Percentiles rank a stretch among this genome's conserved stretches.
These are phyloP conservation scores for Ibidorhyncha struthersii DNA, from an alignment of 2,113 vertebrate species.

Conservation along the genomic window DNA sequence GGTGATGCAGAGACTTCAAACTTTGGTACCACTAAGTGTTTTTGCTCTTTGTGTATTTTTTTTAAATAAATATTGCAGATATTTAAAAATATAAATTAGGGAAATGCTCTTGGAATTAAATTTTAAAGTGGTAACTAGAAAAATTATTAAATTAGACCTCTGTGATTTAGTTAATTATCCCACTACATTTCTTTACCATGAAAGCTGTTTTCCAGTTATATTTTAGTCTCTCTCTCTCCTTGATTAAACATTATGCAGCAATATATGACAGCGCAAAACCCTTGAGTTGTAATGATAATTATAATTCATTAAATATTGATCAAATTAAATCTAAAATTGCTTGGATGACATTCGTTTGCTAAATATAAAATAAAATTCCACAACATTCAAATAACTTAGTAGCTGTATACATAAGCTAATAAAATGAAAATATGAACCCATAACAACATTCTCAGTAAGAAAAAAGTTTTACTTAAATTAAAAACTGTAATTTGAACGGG, in stretches of 20 bases:
- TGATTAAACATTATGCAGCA: slow-evolving; percentile 60
- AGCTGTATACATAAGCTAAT: slow-evolving; percentile 29
- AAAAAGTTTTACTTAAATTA: background rate
- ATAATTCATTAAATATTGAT: slow-evolving; percentile 71
- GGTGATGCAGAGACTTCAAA: background rate
- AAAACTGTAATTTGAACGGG: background rate
- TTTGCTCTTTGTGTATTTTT: background rate
- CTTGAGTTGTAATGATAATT: slow-evolving; percentile 44
- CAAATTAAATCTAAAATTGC: slow-evolving; percentile 50
- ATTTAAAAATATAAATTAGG: background rate
- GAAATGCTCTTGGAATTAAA: background rate
- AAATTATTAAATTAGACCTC: slow-evolving; percentile 44
- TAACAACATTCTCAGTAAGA: background rate
- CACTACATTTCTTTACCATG: slow-evolving; percentile 4
- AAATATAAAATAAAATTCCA: slow-evolving; percentile 31
- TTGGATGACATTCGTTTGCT: slow-evolving; percentile 20
- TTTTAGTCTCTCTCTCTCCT: slow-evolving; percentile 20
- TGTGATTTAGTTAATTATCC: slow-evolving; percentile 49
- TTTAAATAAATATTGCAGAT: background rate
- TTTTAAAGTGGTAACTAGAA: background rate
- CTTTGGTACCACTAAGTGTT: background rate
- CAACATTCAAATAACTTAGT: slow-evolving; percentile 6
- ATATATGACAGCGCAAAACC: slow-evolving; percentile 2
- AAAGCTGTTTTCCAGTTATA: slow-evolving; percentile 17
- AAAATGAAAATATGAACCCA: background rate